Conservation (phyloP, 2,797 vertebrate species). For the Fringilla coelebs region DNA sequence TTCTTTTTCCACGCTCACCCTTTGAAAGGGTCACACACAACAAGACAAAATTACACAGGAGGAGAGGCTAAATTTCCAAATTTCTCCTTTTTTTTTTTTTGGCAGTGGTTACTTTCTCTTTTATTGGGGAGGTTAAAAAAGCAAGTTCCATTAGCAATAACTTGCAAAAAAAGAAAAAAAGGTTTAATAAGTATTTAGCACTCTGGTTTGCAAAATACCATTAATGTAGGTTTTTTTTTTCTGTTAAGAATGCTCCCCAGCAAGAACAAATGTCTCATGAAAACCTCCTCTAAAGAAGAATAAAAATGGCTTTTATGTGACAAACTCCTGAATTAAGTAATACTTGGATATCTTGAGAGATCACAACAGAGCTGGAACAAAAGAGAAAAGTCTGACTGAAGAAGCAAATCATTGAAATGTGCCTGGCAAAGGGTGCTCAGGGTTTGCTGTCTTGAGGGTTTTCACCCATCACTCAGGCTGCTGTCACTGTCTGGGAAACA, state of each 20-base stretch:
- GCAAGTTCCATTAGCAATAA: neutral
- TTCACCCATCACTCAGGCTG: neutral
- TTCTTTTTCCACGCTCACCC: neutral
- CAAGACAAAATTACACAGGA: neutral
- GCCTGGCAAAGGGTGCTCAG: neutral
- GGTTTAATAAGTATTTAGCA: neutral
- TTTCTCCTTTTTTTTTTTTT: neutral
- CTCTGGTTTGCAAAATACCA: neutral
- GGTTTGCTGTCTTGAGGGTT: neutral
- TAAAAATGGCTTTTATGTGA: neutral
- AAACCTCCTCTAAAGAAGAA: neutral
- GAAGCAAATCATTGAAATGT: neutral
- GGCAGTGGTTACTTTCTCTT: neutral
- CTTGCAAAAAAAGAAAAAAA: neutral
- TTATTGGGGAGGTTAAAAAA: neutral
- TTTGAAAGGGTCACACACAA: neutral
- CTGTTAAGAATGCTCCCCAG: neutral
- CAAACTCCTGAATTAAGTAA: constrained; percentile 17
- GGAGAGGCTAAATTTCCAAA: neutral
- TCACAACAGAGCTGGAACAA: constrained; percentile 42
- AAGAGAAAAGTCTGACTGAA: neutral
- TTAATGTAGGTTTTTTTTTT: neutral
- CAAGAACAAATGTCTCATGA: constrained; percentile 11
- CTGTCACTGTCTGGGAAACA: neutral
- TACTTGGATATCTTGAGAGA: constrained; percentile 9